Conservation (phyloP, 92 coral and sea anemone genomes). For the Zoanthus sociatus region DNA sequence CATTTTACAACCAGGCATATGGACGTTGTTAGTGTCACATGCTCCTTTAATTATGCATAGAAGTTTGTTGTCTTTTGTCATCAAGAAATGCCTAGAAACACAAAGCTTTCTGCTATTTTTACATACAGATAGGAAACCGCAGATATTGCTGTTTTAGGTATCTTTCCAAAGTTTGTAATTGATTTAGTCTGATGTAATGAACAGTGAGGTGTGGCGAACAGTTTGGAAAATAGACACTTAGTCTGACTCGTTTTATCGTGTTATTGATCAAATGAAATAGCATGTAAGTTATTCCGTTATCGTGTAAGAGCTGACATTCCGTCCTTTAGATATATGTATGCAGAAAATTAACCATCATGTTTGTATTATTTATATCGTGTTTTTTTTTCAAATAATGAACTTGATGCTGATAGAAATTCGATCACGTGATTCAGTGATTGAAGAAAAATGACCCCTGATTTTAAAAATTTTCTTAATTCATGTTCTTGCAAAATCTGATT, state of each 20-base stretch:
- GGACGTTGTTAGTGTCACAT: background rate
- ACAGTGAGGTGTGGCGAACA: background rate
- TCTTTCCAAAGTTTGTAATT: background rate
- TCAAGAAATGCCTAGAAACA: background rate
- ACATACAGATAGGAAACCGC: constrained; percentile 21
- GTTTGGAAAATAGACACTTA: background rate
- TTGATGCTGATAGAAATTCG: no score
- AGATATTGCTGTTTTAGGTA: no score
- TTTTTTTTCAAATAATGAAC: no score
- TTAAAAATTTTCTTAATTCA: no score
- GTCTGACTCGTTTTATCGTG: background rate
- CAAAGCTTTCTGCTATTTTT: background rate
- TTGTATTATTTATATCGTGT: no score
- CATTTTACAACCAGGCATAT: background rate
- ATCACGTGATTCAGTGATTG: no score
- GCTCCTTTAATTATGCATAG: background rate
- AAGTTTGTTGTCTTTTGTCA: background rate
- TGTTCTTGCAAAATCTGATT: no score
- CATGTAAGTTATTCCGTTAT: background rate
- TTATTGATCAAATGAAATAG: background rate
- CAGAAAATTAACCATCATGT: no score
- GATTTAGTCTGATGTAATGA: background rate
- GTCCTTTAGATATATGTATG: no score
- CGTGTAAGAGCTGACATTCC: no score
- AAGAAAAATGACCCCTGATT: no score